Evolutionary conservation across 2,113 vertebrate genomes (phyloP), one percentile per base, ranked within the genome.

Genomic region (Lycocorax pyrrhopterus): DNA sequence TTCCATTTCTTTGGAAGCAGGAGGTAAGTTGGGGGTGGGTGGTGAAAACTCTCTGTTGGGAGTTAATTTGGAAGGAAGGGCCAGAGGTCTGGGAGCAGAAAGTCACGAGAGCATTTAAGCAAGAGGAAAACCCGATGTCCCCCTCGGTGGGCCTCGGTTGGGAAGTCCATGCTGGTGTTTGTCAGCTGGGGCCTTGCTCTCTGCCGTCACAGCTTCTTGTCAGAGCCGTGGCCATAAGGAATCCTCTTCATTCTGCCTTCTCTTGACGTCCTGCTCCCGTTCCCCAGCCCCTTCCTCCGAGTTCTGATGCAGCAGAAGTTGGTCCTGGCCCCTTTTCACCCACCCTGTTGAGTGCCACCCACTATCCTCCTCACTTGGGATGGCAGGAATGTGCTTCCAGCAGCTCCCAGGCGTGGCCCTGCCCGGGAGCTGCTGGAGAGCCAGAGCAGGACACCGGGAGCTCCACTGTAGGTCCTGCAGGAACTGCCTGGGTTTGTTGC

Each of bases 281-380:
- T 72, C 76, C 82, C 44, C 64, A 63, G 68, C 47, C 44, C n/a
- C 53, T 58, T 92, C 74, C 76, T 71, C 68, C 0, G 1, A 84
- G 63, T 84, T 93, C 79, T 94, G 60, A 96, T 87, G 94, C 96
- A 97, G 96, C 95, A 96, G 96, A 96, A 96, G 95, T 89, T 93
- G 83, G 60, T 84, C 66, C 83, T 95, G 92, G 88, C 76, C 73
- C 93, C 80, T 75, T 84, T 78, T n/a, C 58, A 71, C 84, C 68
- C 69, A 84, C 68, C 76, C 89, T 84, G 18, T 55, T 58, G 59
- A 83, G 47, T 60, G 44, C 83, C 75, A 62, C 59, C 74, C 51
- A 20, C 0, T 3, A 58, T 25, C 79, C 60, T 96, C 56, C 68
- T 86, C 60, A 10, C 10, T 26, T 37, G 56, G 49, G 64, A 37